phyloP scores from a whole-genome alignment of 2,797 vertebrate species.

The Cyclopterus lumpus region DNA sequence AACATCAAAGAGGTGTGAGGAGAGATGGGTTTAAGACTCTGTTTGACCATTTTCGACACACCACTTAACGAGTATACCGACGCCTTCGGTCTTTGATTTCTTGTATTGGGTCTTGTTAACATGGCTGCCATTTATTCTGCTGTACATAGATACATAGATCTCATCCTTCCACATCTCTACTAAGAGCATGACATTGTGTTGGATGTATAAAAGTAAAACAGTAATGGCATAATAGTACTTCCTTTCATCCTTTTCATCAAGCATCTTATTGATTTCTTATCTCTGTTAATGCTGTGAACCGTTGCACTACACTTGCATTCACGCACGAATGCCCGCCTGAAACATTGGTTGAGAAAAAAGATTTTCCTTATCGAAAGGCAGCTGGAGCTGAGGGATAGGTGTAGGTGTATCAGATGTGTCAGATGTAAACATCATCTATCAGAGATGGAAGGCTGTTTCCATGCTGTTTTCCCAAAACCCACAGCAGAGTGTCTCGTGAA shows the following conservation, averaged over 20 bases:
- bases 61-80: neutral
- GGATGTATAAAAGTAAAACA: neutral
- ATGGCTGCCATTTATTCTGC: neutral
- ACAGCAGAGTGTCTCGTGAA: conserved; percentile 72
- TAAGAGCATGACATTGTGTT: conserved; percentile 9
- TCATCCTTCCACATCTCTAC: neutral
- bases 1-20: neutral
- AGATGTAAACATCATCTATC: conserved; percentile 69
- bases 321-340: conserved; percentile 22
- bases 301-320: conserved; percentile 16
- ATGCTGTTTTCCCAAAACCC: conserved; percentile 69
- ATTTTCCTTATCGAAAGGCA: conserved; percentile 32
- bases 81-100: neutral
- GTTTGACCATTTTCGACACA: neutral
- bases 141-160: neutral
- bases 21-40: neutral
- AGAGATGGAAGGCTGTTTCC: conserved; percentile 61
- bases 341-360: conserved; percentile 18
- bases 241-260: neutral
- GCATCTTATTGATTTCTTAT: conserved; percentile 21
- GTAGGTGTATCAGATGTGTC: conserved; percentile 55
- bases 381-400: conserved; percentile 42
- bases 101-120: neutral
- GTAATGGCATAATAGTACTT: neutral
- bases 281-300: conserved; percentile 19